A percentile compares a stretch with the other conserved stretches of the same genome.
These are phyloP conservation scores for Neopipo cinnamomea DNA, from an alignment of 2,113 vertebrate species.

Conservation along the genomic window DNA sequence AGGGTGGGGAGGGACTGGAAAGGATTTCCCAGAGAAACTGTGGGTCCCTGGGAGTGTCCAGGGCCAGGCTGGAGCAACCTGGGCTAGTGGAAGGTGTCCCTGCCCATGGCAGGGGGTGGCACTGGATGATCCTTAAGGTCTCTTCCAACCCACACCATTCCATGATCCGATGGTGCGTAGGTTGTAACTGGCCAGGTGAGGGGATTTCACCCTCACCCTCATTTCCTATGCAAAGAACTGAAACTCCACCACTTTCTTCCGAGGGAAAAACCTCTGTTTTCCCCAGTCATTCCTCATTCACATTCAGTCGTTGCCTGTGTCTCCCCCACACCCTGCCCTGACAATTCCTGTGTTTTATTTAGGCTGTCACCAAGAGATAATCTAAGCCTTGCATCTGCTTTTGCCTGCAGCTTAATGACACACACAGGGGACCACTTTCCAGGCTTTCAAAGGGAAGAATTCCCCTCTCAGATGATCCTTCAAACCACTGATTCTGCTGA, in stretches of 20 bases:
- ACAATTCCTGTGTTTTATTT: neutral
- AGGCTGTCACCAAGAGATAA: neutral
- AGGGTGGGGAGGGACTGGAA: accelerated
- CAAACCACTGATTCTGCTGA: neutral
- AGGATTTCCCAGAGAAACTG: accelerated
- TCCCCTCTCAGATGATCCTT: neutral
- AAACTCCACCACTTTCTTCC: neutral
- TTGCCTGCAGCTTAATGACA: neutral
- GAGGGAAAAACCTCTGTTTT: neutral
- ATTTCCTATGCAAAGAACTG: neutral
- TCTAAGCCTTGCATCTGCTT: neutral
- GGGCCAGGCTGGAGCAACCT: accelerated
- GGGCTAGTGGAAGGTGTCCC: accelerated
- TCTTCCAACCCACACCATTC: neutral
- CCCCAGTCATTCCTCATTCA: neutral
- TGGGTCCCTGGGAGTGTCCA: neutral
- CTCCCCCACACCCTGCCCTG: neutral
- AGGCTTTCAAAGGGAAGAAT: neutral
- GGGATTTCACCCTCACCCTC: accelerated
- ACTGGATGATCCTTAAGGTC: neutral
- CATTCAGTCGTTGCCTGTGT: neutral
- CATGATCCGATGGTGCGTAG: accelerated
- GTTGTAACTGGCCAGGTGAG: neutral
- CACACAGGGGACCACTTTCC: neutral
- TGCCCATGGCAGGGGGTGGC: too few species aligned